Base-by-base conservation (phyloP, 2,888 invertebrate species). In the Lacanobia wlatinum region DNA sequence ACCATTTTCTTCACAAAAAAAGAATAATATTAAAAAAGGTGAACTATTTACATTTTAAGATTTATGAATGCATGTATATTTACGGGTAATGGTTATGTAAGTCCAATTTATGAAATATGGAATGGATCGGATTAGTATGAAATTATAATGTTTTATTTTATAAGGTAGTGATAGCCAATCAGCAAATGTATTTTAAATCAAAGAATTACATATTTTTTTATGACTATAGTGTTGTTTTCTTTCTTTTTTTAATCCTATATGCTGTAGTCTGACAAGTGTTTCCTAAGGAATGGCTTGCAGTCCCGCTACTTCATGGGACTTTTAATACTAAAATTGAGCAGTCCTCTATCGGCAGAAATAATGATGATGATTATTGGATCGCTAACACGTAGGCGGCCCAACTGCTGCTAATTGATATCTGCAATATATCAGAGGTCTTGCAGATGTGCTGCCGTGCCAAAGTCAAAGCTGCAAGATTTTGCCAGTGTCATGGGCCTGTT, bases 51-150 rank as follows among this genome's bases (percentile, higher is more conserved):
- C 2, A 7, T 38, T 8, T 40, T 21, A 7, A 53, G 9, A 46
- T 60, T 43, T 46, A 34, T 34, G 6, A 12, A 59, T 3, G 21
- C 18, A 52, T 48, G 18, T 48, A 28, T 53, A 63, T 80, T 80
- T 80, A 64, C 55, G 74, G 64, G 63, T 80, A 50, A 16, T 38
- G 74, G 80, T 74, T 46, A 58, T 50, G 2, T 38, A 52, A 2
- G 50, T 52, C 12, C 8, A 72, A 68, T 70, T 76, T 50, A 16
- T 52, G 18, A 38, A 48, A 48, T 23, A 21, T 3, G 5, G 12
- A 61, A 38, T 6, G 6, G 8, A 34, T 6, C n/a, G 9, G 34
- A 18, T 34, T 7, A 18, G 12, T 56, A n/a, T 23, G 1, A 34
- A 52, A 16, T 53, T 5, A 46, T 9, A 23, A 63, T 21, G 28